Evolutionary conservation across 2,113 vertebrate species (phyloP), one percentile per base, ranked within the genome.

Genomic region (Crypturellus undulatus): DNA sequence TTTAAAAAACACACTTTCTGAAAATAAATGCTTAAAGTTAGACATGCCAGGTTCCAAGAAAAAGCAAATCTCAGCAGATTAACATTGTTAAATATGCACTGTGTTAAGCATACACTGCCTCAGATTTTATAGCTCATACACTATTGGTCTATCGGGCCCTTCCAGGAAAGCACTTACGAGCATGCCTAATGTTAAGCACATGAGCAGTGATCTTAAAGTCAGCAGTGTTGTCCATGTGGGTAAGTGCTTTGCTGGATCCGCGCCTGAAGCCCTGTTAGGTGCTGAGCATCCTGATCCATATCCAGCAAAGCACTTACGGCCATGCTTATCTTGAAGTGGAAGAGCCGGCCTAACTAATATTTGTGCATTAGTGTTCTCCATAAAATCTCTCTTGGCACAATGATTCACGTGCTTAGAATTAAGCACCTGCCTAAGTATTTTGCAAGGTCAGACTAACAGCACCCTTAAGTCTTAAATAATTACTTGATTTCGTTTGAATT

Each of bases 81-180:
- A 95, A 54, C 92, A 70, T 93, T 93, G 93, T 94, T 96, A 93
- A 97, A 86, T 92, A 84, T 42, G 85, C 36, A 0, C 79, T 70
- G 92, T 84, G 77, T 96, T 96, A 92, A 96, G 88, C 79, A 86
- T 90, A 92, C 80, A 34, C 45, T 68, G 72, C 93, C 90, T 97
- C 92, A 89, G 8, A 93, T 96, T 97, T 96, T 96, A 97, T 94
- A 87, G 93, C 77, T 96, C 70, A 12, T 18, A 88, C 76, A 40
- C 64, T 65, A 96, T 96, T 95, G 95, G 95, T 90, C 90, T 93
- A 3, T 82, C 25, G 10, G 90, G 92, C 80, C 92, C 88, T 96
- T 96, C 95, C 96, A 96, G 94, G 90, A 96, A 94, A 96, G 93
- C 95, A 96, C 95, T 97, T 90, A 96, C 2, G 12, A 94, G 90